phyloP scores from a whole-genome alignment of 2,113 vertebrate genomes.

The Lepidothrix coronata region DNA sequence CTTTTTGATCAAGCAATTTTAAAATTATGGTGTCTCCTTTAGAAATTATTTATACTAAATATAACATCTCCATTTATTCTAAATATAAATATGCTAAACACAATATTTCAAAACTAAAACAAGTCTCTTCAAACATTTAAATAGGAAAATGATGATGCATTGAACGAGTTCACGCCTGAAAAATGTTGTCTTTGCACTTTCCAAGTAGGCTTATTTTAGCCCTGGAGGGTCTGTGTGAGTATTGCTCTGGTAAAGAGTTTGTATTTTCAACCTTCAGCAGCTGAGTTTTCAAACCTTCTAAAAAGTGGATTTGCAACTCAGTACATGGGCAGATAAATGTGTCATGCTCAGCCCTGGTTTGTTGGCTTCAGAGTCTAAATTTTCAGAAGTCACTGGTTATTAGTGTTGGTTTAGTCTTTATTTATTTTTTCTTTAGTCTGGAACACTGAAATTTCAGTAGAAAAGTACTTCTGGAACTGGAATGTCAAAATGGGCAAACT shows the following conservation, averaged over 20 bases:
- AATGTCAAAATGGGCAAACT: background rate
- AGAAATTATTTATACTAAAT: background rate
- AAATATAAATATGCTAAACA: conserved; percentile 41
- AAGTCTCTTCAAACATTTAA: conserved; percentile 12
- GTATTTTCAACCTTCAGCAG: background rate
- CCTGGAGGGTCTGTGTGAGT: background rate
- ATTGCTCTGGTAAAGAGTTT: background rate
- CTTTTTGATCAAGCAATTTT: conserved; percentile 24
- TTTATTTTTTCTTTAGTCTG: background rate
- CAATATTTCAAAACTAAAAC: conserved; percentile 7
- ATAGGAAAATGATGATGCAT: conserved; percentile 27
- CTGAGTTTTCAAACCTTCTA: background rate
- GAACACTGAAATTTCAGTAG: background rate
- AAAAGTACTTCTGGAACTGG: background rate
- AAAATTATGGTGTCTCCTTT: background rate
- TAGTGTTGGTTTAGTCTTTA: background rate
- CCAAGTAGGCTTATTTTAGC: conserved; percentile 17
- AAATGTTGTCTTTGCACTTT: conserved; percentile 37
- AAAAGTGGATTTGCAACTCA: background rate
- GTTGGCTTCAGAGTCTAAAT: background rate
- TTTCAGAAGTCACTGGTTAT: background rate
- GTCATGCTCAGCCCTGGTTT: background rate
- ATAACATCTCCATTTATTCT: background rate
- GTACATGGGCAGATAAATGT: background rate
- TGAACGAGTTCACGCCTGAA: background rate